phyloP scores from a whole-genome alignment of 2,113 vertebrate species.

The Eira barbara region DNA sequence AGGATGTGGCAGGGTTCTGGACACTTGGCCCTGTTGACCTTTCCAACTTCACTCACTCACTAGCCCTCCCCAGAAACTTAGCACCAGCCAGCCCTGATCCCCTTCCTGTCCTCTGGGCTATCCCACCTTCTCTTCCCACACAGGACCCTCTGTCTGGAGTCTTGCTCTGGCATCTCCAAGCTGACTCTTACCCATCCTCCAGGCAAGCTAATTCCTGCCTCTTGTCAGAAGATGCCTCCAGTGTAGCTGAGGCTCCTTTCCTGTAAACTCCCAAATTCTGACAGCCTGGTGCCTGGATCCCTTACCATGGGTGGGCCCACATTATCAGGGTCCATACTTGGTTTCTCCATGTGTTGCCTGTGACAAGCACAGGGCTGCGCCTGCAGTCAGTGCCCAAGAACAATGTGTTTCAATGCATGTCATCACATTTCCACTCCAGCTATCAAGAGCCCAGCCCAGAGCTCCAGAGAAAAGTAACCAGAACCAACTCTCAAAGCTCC shows the following conservation, averaged over 20 bases:
- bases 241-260: neutral
- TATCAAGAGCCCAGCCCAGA: neutral
- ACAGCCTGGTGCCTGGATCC: neutral
- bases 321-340: neutral
- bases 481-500: neutral
- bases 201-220: neutral
- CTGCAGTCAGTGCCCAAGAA: neutral
- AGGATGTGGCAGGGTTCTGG: neutral
- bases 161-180: neutral
- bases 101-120: neutral
- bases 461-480: neutral
- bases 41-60: neutral
- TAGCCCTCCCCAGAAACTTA: neutral
- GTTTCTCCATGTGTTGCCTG: neutral
- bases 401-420: neutral
- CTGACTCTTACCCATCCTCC: neutral
- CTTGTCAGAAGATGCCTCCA: neutral
- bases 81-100: neutral
- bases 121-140: neutral
- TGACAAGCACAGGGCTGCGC: neutral
- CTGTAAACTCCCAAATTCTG: neutral
- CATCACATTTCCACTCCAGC: neutral
- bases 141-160: neutral
- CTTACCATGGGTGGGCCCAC: too few relatives aligned
- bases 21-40: neutral